phyloP scores from a whole-genome alignment of 2,888 invertebrate genomes.

The Schizaphis graminum region DNA sequence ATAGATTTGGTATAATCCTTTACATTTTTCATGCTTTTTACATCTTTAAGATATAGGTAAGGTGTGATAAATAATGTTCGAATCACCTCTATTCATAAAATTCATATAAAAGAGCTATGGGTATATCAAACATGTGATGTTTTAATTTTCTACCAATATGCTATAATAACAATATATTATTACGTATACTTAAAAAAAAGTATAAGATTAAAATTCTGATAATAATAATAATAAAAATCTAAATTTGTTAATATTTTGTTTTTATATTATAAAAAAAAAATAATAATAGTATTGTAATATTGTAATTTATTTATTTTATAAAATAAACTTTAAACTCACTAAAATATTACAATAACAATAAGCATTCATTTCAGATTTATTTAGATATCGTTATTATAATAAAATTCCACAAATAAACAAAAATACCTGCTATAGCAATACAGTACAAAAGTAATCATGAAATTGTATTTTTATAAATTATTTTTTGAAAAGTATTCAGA shows the following conservation, averaged over 20 bases:
- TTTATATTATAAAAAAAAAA: no score
- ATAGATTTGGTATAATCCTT: neutral
- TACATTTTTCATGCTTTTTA: neutral
- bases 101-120: neutral
- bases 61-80: neutral
- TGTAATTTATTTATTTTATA: neutral
- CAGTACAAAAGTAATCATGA: neutral
- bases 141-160: neutral
- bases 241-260: neutral
- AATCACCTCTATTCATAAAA: neutral
- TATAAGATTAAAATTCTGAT: neutral
- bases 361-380: neutral
- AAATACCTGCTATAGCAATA: neutral
- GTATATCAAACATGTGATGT: neutral
- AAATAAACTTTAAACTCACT: neutral
- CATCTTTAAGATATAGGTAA: neutral
- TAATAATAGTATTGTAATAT: no score
- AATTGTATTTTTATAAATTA: constrained; percentile 17
- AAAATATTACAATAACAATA: neutral
- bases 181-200: neutral
- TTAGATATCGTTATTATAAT: neutral
- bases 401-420: neutral
- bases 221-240: neutral
- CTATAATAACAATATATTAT: neutral
- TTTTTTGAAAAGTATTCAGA: neutral